Percentiles rank a stretch among this genome's conserved stretches.
Evolutionary conservation across 2,888 invertebrate species (phyloP).

Genomic region (Eupeodes luniger): DNA sequence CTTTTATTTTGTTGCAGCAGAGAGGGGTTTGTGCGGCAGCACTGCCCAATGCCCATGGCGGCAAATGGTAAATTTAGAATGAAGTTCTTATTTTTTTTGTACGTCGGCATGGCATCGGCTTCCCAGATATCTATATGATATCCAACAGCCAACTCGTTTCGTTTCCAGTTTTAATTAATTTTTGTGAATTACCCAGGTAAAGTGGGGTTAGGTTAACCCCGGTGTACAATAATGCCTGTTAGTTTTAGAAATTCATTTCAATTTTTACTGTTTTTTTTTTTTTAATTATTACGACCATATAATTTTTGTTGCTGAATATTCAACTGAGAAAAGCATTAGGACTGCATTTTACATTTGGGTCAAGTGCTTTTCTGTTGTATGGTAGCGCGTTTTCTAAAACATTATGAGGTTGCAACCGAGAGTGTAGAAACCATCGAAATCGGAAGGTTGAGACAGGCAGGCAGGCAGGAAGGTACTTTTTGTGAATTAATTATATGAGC

Average conservation of each 20-base stretch:
- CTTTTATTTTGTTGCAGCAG: slow-evolving; percentile 35
- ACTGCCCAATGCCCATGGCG: slow-evolving; percentile 16
- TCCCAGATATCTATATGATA: slow-evolving; percentile 17
- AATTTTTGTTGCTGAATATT: neutral
- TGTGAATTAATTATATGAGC: slow-evolving; percentile 54
- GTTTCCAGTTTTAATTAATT: slow-evolving; percentile 74
- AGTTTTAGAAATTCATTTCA: slow-evolving; percentile 41
- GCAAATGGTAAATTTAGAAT: slow-evolving; percentile 21
- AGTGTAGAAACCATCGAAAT: neutral
- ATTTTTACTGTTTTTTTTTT: neutral
- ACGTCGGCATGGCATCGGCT: slow-evolving; percentile 46
- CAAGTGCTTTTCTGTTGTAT: slow-evolving; percentile 55
- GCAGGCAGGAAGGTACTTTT: slow-evolving; percentile 32
- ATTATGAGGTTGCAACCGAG: slow-evolving; percentile 51
- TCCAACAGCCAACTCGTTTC: slow-evolving; percentile 52
- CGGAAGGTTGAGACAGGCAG: neutral
- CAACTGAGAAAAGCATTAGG: neutral
- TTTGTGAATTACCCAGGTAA: slow-evolving; percentile 67
- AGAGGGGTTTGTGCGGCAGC: slow-evolving; percentile 16
- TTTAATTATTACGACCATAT: slow-evolving; percentile 52
- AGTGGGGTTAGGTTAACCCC: slow-evolving; percentile 60
- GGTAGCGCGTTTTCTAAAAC: slow-evolving; percentile 50
- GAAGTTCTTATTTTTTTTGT: slow-evolving; percentile 40
- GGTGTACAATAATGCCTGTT: slow-evolving; percentile 27
- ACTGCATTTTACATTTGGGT: slow-evolving; percentile 66